Base-by-base conservation (phyloP, 2,888 invertebrate species). In the Anthophora plumipes region DNA sequence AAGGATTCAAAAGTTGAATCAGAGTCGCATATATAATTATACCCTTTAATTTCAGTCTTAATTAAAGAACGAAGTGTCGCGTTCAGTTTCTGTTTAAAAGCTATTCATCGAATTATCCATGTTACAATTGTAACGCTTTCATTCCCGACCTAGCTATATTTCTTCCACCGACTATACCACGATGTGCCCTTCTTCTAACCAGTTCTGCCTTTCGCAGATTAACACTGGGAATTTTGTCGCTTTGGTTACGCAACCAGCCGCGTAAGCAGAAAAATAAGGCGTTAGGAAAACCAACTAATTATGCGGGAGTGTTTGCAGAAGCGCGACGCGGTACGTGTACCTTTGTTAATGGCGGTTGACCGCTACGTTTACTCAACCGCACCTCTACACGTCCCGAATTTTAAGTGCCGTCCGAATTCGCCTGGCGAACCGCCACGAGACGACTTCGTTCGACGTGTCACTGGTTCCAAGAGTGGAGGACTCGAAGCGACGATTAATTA, bases 301-400 rank as follows among this genome's bases (percentile, higher is more conserved):
- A 73, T 80, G 59, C 73, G 31, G 37, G 25, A 78, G 66, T 74
- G 80, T 79, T 80, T 81, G 72, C 14, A 70, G 70, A 60, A 59
- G 39, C 57, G 25, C 43, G 31, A 31, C 31, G n/a, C 22, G 60
- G 11, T 39, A 17, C 54, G 64, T 70, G 74, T 73, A 80, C 74
- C 50, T 60, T 70, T 37, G 66, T 50, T 67, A 80, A 81, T 63
- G 74, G 50, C 48, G 31, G 64, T 59, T 61, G 74, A 60, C 71
- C 78, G 80, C 80, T 67, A 70, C 64, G 80, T 80, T 79, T 80
- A 50, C 80, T 64, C 74, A 69, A 71, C 76, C 79, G 60, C 70
- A 68, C 68, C 63, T 73, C 59, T 54, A 61, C 80, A 46, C 61
- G 74, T 60, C 31, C 55, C 80, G 80, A 80, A 81, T 81, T 74